phyloP scores from a whole-genome alignment of 2,888 invertebrate species.

The Ashinkailepas kermadecensis region DNA sequence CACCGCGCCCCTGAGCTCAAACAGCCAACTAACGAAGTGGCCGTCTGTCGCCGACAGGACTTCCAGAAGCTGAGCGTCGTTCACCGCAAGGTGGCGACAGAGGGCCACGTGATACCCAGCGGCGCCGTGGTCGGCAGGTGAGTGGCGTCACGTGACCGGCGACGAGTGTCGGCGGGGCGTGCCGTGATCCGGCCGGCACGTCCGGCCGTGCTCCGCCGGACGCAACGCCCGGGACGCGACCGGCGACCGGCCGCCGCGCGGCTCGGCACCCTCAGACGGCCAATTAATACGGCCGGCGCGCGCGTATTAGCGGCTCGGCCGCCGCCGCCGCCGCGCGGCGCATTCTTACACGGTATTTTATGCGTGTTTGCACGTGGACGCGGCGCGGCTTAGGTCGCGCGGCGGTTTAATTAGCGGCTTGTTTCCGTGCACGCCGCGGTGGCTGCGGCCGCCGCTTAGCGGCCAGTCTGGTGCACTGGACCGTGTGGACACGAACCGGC shows the following conservation, averaged over 20 bases:
- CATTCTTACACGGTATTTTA: conserved; percentile 10
- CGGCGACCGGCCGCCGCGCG: not conserved
- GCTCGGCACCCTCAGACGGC: not conserved
- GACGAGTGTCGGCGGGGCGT: too few relatives aligned
- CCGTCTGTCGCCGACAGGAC: conserved; percentile 42
- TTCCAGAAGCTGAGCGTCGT: conserved; percentile 43
- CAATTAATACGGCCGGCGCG: not conserved
- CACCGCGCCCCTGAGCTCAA: too few relatives aligned
- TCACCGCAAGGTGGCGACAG: conserved; percentile 49
- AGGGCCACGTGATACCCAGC: conserved; percentile 48
- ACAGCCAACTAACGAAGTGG: too few relatives aligned
- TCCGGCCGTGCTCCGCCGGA: too few relatives aligned
- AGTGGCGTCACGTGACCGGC: conserved; percentile 37
- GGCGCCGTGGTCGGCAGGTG: conserved; percentile 43
- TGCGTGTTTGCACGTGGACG: not conserved
- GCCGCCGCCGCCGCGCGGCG: not conserved
- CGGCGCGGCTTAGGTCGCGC: conserved; percentile 32
- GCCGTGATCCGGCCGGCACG: too few relatives aligned
- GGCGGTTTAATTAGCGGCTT: not conserved
- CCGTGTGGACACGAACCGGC: too few relatives aligned
- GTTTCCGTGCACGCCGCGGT: not conserved
- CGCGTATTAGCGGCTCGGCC: not conserved
- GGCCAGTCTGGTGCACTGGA: too few relatives aligned
- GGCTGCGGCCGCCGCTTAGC: too few relatives aligned
- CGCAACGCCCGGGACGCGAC: not conserved